These are phyloP conservation scores for Ceratoteleas bidentatus DNA, from an alignment of 1,140 invertebrate genomes.

Conservation along the genomic window DNA sequence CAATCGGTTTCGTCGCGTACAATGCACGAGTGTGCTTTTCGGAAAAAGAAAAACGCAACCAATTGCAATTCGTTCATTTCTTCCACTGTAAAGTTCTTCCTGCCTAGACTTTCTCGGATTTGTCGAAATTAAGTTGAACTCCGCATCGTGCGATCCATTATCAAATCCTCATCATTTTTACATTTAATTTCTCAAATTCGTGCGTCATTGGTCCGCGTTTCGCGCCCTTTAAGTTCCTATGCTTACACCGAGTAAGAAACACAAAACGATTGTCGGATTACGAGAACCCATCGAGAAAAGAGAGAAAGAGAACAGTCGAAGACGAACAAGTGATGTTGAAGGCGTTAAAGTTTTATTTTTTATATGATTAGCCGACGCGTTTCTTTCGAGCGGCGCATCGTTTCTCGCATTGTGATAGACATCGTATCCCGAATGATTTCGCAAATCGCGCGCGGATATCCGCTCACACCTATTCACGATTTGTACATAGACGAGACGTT, in stretches of 20 bases:
- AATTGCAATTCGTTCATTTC: slow-evolving; percentile 27
- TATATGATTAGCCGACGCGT: slow-evolving; percentile 57
- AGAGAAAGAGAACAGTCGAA: too few relatives aligned
- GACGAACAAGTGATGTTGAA: slow-evolving; percentile 45
- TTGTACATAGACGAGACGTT: slow-evolving; percentile 77
- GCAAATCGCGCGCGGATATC: slow-evolving; percentile 41
- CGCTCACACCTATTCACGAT: slow-evolving; percentile 69
- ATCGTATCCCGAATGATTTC: slow-evolving; percentile 56
- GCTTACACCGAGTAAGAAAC: slow-evolving; percentile 46
- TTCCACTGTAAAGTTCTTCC: slow-evolving; percentile 46
- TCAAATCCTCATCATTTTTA: too few relatives aligned
- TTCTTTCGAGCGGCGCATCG: slow-evolving; percentile 54
- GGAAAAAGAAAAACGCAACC: too few relatives aligned
- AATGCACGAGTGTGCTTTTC: too few relatives aligned
- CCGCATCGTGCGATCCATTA: too few relatives aligned
- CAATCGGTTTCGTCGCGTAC: too few relatives aligned
- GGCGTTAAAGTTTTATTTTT: slow-evolving; percentile 64
- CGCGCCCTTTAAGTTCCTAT: slow-evolving; percentile 61
- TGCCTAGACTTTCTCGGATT: not conserved
- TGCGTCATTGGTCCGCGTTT: slow-evolving; percentile 14
- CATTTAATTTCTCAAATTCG: too few relatives aligned
- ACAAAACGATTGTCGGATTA: slow-evolving; percentile 3
- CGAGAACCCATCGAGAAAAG: too few relatives aligned
- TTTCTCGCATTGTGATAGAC: slow-evolving; percentile 58
- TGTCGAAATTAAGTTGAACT: not conserved